Evolutionary conservation across 35 echinoderm and acorn worm species (phyloP), one percentile per base, ranked within the genome.

Genomic region (Apostichopus japonicus): DNA sequence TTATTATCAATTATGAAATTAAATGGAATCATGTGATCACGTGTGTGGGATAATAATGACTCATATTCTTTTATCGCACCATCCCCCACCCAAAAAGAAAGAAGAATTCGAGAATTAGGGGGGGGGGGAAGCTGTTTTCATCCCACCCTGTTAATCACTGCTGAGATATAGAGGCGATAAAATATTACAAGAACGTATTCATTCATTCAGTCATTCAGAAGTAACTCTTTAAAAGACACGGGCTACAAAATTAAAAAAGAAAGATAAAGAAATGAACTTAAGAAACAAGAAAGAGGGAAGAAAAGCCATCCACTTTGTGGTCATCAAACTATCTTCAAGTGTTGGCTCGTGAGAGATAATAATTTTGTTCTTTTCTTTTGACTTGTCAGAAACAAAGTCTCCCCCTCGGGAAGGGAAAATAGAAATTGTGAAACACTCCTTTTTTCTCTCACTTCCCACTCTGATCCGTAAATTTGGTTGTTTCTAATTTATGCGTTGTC

Each of bases 401-500:
- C 6, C 59, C 59, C 86, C 19, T 65, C 56, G 86, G 86, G 61
- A 22, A 67, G 23, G 63, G 51, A 89, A 89, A 89, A 54, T 16
- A 27, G 24, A 89, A 67, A 67, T 57, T 73, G 86, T 73, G 24
- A 89, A 89, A 89, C 24, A 87, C 83, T 87, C 15, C 33, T 24
- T 24, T 8, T 80, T 80, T 3, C 33, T 44, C 33, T 44, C 33
- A 44, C 33, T 82, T 24, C 54, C 63, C 67, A 89, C 19, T 7
- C 19, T 25, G 11, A 33, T 27, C 61, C 24, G n/a, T 65, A 89
- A 89, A 72, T 65, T 65, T 51, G 8, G 22, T 89, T 89, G 86
- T 89, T 89, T 89, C 86, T 89, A 89, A 89, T 89, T 89, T 89
- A 89, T 89, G 86, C 86, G 86, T 51, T 54, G 86, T 73, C 86